phyloP scores from a whole-genome alignment of 1,140 invertebrate species.

The Drosophila pseudoananassae region DNA sequence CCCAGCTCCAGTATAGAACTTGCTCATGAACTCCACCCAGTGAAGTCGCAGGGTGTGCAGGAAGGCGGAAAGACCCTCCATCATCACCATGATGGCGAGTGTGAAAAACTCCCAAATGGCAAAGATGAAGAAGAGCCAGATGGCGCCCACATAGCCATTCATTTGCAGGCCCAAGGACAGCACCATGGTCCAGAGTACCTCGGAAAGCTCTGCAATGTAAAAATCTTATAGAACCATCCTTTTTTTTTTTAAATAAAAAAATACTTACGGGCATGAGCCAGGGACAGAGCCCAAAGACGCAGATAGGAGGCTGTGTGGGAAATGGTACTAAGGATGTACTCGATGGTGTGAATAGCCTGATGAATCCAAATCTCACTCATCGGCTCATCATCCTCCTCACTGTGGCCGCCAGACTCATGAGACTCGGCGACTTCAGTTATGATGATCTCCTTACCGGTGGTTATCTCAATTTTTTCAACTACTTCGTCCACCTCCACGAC shows the following conservation, averaged over 20 bases:
- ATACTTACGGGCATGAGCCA: slow-evolving; percentile 95
- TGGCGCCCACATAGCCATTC: slow-evolving; percentile 52
- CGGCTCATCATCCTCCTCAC: slow-evolving; percentile 86
- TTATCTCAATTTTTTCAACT: slow-evolving; percentile 71
- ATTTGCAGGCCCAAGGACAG: slow-evolving; percentile 83
- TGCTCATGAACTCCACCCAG: slow-evolving; percentile 99
- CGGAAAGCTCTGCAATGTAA: slow-evolving; percentile 91
- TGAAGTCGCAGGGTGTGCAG: slow-evolving; percentile 98
- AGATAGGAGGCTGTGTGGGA: slow-evolving; percentile 98
- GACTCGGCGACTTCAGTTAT: slow-evolving; percentile 58
- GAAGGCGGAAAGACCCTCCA: slow-evolving; percentile 99
- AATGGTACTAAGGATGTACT: slow-evolving; percentile 97
- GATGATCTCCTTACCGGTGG: slow-evolving; percentile 60
- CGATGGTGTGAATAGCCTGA: slow-evolving; percentile 97
- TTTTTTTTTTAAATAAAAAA: not conserved
- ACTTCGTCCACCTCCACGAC: slow-evolving; percentile 48
- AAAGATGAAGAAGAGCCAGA: slow-evolving; percentile 91
- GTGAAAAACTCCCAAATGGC: slow-evolving; percentile 94
- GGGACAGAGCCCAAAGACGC: slow-evolving; percentile 96
- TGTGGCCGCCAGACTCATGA: slow-evolving; percentile 80
- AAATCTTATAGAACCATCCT: not conserved
- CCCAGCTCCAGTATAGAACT: slow-evolving; percentile 96
- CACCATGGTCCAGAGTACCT: slow-evolving; percentile 96
- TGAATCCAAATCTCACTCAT: slow-evolving; percentile 96
- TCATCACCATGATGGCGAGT: slow-evolving; percentile 96